Evolutionary conservation across 2,888 invertebrate species (phyloP), one percentile per base, ranked within the genome.

Genomic region (Alentia gelatinosa): DNA sequence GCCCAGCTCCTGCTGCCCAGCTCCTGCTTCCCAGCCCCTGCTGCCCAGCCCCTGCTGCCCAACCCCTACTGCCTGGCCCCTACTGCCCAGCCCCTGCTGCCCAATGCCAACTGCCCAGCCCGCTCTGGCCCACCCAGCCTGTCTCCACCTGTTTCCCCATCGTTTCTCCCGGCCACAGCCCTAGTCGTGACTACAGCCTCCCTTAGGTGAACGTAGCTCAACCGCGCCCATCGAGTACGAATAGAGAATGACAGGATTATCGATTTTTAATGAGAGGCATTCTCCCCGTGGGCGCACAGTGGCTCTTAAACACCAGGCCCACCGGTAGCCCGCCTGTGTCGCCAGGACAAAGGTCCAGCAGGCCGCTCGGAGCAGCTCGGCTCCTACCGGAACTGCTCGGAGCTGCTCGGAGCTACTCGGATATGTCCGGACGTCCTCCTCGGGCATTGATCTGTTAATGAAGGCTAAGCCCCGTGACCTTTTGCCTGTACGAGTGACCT

Each of bases 341-440:
- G n/a, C 23, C 68, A 26, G 30, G 68, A 56, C 30, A 68, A 68
- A 30, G 68, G 68, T 26, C 26, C 68, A 19, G 26, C 33, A 30
- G 30, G 68, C 68, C 30, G 68, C 68, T 68, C 68, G n/a, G 68
- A 68, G 68, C 68, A 30, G 68, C 68, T 68, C 68, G 30, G 68
- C 56, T 19, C 19, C n/a, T n/a, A 9, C 56, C 12, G 23, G 5
- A 68, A 26, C 68, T 68, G 68, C 68, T 30, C 68, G 30, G 30
- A 26, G 26, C 26, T 15, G 0, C 68, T 68, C 30, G 12, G 9
- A 19, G 68, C 3, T n/a, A n/a, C n/a, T n/a, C 68, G 26, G 68
- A 12, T 4, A 30, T n/a, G 30, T 19, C 30, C 68, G 23, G 30
- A 47, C 30, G 26, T 68, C 23, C 30, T 9, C 3, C 1, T 56